Percentiles rank a stretch among this genome's conserved stretches.
phyloP scores from a whole-genome alignment of 2,888 invertebrate genomes.

The Eilema caniola region DNA sequence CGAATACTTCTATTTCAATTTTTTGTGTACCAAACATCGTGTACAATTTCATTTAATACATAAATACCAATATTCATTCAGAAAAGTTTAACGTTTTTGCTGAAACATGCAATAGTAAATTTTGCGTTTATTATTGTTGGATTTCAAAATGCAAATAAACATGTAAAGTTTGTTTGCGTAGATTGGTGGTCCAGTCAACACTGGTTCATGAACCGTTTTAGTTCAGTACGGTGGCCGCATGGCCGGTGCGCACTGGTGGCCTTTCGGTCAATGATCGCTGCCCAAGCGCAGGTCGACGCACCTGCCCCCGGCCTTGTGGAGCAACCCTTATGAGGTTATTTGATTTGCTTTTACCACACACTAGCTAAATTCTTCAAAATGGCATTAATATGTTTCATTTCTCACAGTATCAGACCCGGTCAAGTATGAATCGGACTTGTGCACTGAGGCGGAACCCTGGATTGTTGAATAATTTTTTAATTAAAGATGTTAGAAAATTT shows the following conservation, averaged over 20 bases:
- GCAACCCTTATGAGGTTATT: conserved; percentile 31
- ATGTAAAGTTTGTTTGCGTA: conserved; percentile 11
- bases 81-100: no score
- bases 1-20: no score
- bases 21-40: no score
- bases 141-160: neutral
- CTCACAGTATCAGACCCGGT: no score
- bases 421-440: no score
- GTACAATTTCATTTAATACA: no score
- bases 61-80: no score
- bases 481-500: no score
- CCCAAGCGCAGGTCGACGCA: conserved; percentile 44
- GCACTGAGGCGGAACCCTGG: no score
- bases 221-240: conserved; percentile 19
- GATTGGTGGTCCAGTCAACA: conserved; percentile 18
- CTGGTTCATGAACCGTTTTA: conserved; percentile 27
- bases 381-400: neutral
- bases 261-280: conserved; percentile 50
- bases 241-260: conserved; percentile 16
- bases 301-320: conserved; percentile 42
- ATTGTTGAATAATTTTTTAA: no score
- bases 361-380: neutral
- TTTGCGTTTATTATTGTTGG: neutral
- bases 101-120: no score
- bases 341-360: neutral